A percentile compares a stretch with the other conserved stretches of the same genome.
These are phyloP conservation scores for Stegodyphus dumicola DNA, from an alignment of 1,140 invertebrate species.

Conservation along the genomic window DNA sequence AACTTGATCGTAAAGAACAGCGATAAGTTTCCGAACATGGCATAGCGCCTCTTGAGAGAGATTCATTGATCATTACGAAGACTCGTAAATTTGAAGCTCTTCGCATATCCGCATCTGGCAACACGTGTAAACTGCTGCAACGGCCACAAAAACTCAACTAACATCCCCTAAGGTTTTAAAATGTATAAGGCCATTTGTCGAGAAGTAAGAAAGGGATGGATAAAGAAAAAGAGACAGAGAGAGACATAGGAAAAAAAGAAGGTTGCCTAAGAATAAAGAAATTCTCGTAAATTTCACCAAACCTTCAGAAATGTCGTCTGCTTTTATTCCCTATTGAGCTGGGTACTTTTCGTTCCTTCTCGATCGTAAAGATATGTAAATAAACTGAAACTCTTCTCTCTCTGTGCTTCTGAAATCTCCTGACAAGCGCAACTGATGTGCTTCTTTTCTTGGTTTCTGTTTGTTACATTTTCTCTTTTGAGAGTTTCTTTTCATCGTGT, in stretches of 20 bases:
- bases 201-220: conserved; percentile 12
- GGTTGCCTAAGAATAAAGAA: conserved; percentile 2
- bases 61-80: conserved; percentile 39
- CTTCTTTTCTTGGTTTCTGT: no score
- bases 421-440: conserved; percentile 38
- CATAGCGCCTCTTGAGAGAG: neutral
- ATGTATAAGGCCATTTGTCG: conserved; percentile 53
- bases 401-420: conserved; percentile 9
- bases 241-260: conserved; percentile 10
- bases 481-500: neutral
- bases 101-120: conserved; percentile 27
- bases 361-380: conserved; percentile 50
- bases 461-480: neutral
- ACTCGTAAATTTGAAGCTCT: conserved; percentile 20
- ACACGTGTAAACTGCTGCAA: conserved; percentile 27
- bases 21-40: neutral
- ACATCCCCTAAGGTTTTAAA: conserved; percentile 34
- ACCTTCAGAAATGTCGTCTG: conserved; percentile 21
- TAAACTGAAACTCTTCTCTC: conserved; percentile 23
- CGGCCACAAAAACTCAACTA: conserved; percentile 29
- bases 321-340: conserved; percentile 27
- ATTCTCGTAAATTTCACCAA: conserved; percentile 42
- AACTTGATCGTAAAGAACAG: no score
- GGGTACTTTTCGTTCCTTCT: conserved; percentile 5
- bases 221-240: neutral